Evolutionary conservation across 92 coral and sea anemone genomes (phyloP).

Genomic region (Actinernus sp.): DNA sequence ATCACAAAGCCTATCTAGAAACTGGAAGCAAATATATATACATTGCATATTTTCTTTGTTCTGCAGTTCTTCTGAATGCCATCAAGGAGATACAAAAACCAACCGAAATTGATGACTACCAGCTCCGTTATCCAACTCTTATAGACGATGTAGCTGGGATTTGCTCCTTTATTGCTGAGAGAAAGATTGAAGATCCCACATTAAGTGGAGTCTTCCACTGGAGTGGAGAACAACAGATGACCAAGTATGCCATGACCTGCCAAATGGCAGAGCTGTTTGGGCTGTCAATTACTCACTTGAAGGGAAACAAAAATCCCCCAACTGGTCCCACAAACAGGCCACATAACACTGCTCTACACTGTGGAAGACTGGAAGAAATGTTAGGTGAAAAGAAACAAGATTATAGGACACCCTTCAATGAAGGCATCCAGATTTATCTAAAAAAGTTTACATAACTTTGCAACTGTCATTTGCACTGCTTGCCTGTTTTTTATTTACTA

Average conservation of each 20-base stretch:
- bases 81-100: conserved; percentile 57
- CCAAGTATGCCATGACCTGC: conserved; percentile 80
- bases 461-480: too few relatives aligned
- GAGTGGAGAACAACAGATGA: conserved; percentile 76
- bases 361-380: conserved; percentile 50
- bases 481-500: too few relatives aligned
- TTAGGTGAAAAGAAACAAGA: background rate
- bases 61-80: conserved; percentile 65
- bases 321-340: conserved; percentile 83
- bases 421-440: conserved; percentile 13
- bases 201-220: conserved; percentile 83
- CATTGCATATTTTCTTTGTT: too few relatives aligned
- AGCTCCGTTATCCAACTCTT: conserved; percentile 78
- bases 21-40: too few relatives aligned
- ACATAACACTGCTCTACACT: conserved; percentile 74
- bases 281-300: conserved; percentile 65
- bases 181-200: conserved; percentile 8
- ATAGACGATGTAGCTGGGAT: conserved; percentile 78
- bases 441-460: too few relatives aligned
- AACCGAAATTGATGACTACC: conserved; percentile 72
- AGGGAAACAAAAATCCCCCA: conserved; percentile 68
- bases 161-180: conserved; percentile 59
- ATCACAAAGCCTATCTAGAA: too few relatives aligned
- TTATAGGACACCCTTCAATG: conserved; percentile 13
- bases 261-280: conserved; percentile 73